Base-by-base conservation (phyloP, 1,140 invertebrate species). In the Lordiphosa collinella region DNA sequence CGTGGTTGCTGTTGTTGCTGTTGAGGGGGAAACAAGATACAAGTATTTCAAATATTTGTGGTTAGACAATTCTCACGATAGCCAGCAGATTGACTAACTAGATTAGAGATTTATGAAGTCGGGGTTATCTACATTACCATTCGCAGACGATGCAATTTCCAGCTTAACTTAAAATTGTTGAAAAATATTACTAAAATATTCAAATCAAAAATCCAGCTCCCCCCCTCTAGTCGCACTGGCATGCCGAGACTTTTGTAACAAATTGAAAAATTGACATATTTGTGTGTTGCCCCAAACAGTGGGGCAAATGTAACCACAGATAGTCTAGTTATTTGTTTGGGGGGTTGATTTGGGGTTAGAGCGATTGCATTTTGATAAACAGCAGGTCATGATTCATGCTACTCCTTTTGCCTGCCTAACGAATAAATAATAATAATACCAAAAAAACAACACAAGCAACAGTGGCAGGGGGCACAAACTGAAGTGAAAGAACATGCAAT, bases 321-420 rank as follows among this genome's bases (percentile, higher is more conserved):
- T 60, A 59, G 61, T 12, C 18, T 41, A 11, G 35, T 37, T 13
- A 13, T 38, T 38, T 13, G 36, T 12, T 8, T 5, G 18, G 10
- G 12, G 8, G n/a, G 44, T 13, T 29, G 25, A 8, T 29, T 29
- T 7, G 12, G 46, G 13, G 46, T 34, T 29, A 29, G 25, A 29
- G 25, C 14, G 46, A 48, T 48, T 48, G 46, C 41, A 44, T 69
- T 66, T 69, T 44, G 66, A 69, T 69, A 66, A 69, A 69, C 66
- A 65, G 66, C 56, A 65, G 62, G 56, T 43, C 66, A 69, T 69
- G 66, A 69, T 65, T 65, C 66, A 69, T 69, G 66, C 54, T 62
- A 62, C 47, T 69, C 66, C 66, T 69, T 60, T 60, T 65, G 55
- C 56, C 54, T 69, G 55, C 36, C 41, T 44, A 49, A 49, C 34